phyloP scores from a whole-genome alignment of 1,140 invertebrate genomes.

The Nixonia krombeini region DNA sequence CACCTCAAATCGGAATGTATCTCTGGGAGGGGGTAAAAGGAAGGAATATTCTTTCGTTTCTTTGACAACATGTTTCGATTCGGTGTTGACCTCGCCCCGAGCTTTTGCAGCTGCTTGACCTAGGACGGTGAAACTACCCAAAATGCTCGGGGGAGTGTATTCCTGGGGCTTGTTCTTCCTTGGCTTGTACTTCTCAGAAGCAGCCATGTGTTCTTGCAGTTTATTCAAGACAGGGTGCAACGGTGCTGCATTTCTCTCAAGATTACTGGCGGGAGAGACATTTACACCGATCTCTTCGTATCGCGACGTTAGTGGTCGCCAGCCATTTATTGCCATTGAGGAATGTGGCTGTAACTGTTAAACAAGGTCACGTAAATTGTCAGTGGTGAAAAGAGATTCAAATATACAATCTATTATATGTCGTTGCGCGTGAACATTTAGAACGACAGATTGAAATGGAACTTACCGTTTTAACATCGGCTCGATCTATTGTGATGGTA shows the following conservation, averaged over 20 bases:
- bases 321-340: constrained; percentile 62
- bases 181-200: constrained; percentile 56
- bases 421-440: neutral
- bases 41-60: constrained; percentile 64
- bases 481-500: constrained; percentile 61
- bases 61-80: constrained; percentile 51
- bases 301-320: constrained; percentile 59
- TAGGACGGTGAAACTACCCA: constrained; percentile 68
- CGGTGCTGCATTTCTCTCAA: constrained; percentile 49
- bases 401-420: constrained; percentile 1
- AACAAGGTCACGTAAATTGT: neutral
- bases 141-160: constrained; percentile 65
- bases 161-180: constrained; percentile 56
- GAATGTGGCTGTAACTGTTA: constrained; percentile 53
- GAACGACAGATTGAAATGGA: constrained; percentile 5
- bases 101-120: constrained; percentile 64
- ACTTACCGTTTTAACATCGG: constrained; percentile 60
- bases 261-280: constrained; percentile 47
- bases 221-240: constrained; percentile 61
- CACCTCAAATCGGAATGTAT: constrained; percentile 57
- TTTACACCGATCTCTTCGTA: constrained; percentile 61
- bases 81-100: constrained; percentile 41
- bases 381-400: neutral
- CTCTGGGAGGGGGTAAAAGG: constrained; percentile 62
- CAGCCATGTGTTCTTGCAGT: constrained; percentile 61